Conservation (phyloP, 2,113 vertebrate genomes). For the Trogon surrucura region DNA sequence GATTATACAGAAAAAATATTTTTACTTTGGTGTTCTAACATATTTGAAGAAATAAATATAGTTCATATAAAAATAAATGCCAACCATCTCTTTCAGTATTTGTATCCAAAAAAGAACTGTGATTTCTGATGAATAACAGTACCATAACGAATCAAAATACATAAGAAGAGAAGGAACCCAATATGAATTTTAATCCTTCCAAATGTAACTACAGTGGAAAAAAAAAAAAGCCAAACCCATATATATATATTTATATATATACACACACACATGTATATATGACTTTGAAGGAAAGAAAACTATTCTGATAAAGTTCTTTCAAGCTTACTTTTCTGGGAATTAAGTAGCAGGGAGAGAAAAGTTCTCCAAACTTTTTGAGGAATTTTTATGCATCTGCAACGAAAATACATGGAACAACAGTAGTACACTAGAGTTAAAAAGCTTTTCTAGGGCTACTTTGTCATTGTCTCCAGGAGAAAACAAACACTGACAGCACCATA, state of each 20-base stretch:
- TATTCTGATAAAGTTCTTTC: neutral
- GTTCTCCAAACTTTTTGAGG: neutral
- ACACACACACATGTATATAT: neutral
- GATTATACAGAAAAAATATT: neutral
- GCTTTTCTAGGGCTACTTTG: neutral
- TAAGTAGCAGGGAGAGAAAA: neutral
- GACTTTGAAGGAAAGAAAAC: neutral
- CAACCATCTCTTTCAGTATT: neutral
- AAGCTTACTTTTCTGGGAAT: neutral
- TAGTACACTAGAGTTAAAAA: neutral
- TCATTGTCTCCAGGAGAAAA: neutral
- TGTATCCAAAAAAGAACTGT: neutral
- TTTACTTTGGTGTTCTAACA: neutral
- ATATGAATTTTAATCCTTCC: neutral
- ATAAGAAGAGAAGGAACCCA: neutral
- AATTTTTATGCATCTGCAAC: slow-evolving; percentile 28
- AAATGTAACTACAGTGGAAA: neutral
- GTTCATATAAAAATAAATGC: neutral
- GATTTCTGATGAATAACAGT: neutral
- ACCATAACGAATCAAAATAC: neutral
- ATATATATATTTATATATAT: neutral
- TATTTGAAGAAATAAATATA: neutral
- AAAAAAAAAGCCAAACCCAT: too few relatives aligned
- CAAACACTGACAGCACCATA: neutral
- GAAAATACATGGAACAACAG: neutral